phyloP scores from a whole-genome alignment of 1,140 invertebrate genomes.

The Stenopsyche tienmushanensis region DNA sequence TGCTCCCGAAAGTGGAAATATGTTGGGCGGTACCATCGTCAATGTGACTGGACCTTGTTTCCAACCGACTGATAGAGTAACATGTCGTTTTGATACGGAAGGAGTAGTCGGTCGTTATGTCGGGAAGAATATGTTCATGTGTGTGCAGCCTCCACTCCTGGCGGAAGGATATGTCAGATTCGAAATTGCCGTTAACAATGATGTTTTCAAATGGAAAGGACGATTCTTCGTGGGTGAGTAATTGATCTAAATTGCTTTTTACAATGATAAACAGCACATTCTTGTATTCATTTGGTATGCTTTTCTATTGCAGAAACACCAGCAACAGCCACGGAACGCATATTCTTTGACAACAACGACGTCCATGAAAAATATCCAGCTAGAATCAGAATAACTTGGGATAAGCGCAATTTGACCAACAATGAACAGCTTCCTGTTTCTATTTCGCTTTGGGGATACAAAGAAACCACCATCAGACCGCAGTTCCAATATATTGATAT shows the following conservation, averaged over 20 bases:
- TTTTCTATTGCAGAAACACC: slow-evolving; percentile 70
- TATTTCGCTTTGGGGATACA: slow-evolving; percentile 85
- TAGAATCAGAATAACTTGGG: slow-evolving; percentile 78
- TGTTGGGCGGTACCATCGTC: slow-evolving; percentile 92
- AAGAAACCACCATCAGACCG: slow-evolving; percentile 77
- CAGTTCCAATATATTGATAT: slow-evolving; percentile 64
- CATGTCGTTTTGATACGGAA: slow-evolving; percentile 79
- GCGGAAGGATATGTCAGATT: slow-evolving; percentile 90
- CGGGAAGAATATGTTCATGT: slow-evolving; percentile 80
- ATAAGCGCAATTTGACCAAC: slow-evolving; percentile 79
- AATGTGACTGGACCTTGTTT: slow-evolving; percentile 93
- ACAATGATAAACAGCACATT: background rate
- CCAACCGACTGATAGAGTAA: slow-evolving; percentile 68
- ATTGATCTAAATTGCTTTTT: background rate
- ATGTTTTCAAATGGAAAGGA: slow-evolving; percentile 86
- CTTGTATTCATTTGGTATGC: too few species aligned
- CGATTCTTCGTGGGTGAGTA: slow-evolving; percentile 85
- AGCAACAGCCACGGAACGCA: slow-evolving; percentile 77
- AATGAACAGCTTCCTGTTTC: slow-evolving; percentile 72
- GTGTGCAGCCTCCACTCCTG: slow-evolving; percentile 84
- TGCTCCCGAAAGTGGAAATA: slow-evolving; percentile 91
- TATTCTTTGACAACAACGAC: slow-evolving; percentile 74
- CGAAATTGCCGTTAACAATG: slow-evolving; percentile 81
- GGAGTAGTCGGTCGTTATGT: slow-evolving; percentile 73
- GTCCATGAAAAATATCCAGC: slow-evolving; percentile 71